A percentile compares a stretch with the other conserved stretches of the same genome.
Conservation (phyloP, 2,888 invertebrate species). For the Molanna angustata region DNA sequence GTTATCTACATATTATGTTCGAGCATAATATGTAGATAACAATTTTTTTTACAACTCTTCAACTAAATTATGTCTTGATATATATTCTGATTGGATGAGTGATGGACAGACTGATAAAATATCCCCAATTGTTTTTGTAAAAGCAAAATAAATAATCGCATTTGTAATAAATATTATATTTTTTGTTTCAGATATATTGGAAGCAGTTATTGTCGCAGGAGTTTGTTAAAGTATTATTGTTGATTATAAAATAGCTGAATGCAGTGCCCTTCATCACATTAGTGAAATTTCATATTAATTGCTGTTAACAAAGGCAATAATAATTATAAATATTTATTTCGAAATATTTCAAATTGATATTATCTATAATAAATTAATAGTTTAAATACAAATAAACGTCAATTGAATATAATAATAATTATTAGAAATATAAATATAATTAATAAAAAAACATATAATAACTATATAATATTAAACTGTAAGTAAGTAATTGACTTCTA, state of each 20-base stretch:
- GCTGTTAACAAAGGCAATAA: slow-evolving; percentile 8
- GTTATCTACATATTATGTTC: no score
- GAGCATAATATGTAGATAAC: no score
- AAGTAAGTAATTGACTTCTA: slow-evolving; percentile 15
- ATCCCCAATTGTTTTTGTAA: no score
- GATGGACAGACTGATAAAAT: no score
- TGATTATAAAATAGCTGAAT: slow-evolving; percentile 7
- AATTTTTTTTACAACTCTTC: no score
- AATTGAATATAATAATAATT: slow-evolving; percentile 10
- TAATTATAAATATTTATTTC: not conserved
- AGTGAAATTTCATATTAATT: slow-evolving; percentile 9
- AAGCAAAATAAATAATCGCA: no score
- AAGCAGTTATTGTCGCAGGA: no score
- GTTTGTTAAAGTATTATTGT: no score
- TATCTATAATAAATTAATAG: not conserved
- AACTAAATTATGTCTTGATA: no score
- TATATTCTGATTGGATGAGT: no score
- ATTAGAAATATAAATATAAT: not conserved
- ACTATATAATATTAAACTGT: not conserved
- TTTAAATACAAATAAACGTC: slow-evolving; percentile 8
- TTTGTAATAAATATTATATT: no score
- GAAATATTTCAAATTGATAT: slow-evolving; percentile 2
- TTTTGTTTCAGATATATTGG: no score
- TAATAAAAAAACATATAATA: slow-evolving; percentile 1
- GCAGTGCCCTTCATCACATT: slow-evolving; percentile 19